Evolutionary conservation across 1,140 invertebrate species (phyloP).

Genomic region (Idris sp.): DNA sequence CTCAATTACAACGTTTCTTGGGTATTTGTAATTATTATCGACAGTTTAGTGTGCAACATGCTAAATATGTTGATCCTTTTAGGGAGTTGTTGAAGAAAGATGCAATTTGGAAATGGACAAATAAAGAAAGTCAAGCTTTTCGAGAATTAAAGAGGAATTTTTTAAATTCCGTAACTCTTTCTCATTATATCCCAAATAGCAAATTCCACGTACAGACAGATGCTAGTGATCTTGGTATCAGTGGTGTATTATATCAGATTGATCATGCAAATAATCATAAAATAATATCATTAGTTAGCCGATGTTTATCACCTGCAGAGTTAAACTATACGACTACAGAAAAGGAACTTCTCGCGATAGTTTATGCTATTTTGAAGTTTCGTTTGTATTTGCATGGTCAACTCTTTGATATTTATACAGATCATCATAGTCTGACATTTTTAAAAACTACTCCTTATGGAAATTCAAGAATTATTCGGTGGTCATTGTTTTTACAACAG

Average conservation of each 20-base stretch:
- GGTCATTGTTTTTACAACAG: conserved; percentile 4
- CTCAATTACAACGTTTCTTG: conserved; percentile 68
- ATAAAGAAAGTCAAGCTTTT: neutral
- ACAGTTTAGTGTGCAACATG: conserved; percentile 62
- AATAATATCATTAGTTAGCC: conserved; percentile 11
- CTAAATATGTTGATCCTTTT: conserved; percentile 51
- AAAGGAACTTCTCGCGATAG: conserved; percentile 6
- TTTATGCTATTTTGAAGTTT: conserved; percentile 8
- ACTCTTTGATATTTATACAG: conserved; percentile 3
- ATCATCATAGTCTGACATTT: neutral
- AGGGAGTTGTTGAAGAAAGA: conserved; percentile 51
- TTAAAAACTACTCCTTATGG: neutral
- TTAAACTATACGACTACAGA: conserved; percentile 16
- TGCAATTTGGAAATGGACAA: conserved; percentile 18
- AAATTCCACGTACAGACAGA: conserved; percentile 9
- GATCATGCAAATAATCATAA: conserved; percentile 1
- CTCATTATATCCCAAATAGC: conserved; percentile 1
- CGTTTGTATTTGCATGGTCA: neutral
- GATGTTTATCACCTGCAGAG: neutral
- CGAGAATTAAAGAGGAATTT: conserved; percentile 23
- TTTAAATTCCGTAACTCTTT: neutral
- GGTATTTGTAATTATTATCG: conserved; percentile 70
- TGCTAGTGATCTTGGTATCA: conserved; percentile 1
- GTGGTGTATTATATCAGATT: conserved; percentile 8
- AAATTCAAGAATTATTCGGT: neutral